Percentiles rank a stretch among this genome's conserved stretches.
Conservation (phyloP, 2,888 invertebrate genomes). For the Perizoma flavofasciatum region DNA sequence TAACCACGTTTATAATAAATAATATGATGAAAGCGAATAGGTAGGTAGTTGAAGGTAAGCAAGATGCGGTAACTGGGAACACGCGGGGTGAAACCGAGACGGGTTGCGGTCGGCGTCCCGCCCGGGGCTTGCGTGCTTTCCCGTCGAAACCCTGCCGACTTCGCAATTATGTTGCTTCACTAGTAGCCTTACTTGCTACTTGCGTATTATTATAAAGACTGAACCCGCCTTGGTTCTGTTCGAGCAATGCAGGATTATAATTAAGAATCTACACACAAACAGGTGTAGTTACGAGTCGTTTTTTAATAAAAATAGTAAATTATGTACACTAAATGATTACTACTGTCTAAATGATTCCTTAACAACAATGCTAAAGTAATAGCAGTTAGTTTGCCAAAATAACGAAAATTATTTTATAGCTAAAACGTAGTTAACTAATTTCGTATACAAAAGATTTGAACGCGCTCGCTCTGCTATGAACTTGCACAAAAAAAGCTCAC, state of each 20-base stretch:
- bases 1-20: constrained; percentile 45
- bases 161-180: constrained; percentile 36
- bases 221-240: constrained; percentile 21
- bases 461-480: constrained; percentile 24
- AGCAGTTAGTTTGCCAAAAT: not conserved
- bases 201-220: constrained; percentile 30
- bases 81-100: constrained; percentile 61
- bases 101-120: constrained; percentile 59
- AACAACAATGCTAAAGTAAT: not conserved
- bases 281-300: not conserved
- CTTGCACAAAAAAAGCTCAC: constrained; percentile 9
- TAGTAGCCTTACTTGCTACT: constrained; percentile 31
- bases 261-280: constrained; percentile 13
- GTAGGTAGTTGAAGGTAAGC: constrained; percentile 66
- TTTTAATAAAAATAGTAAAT: not conserved
- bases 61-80: constrained; percentile 61
- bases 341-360: not conserved
- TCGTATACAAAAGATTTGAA: constrained; percentile 32
- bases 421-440: not conserved
- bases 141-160: constrained; percentile 35
- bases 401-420: not conserved
- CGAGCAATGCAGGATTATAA: constrained; percentile 22
- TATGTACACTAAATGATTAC: too few relatives aligned
- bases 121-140: constrained; percentile 36
- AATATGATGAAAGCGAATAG: constrained; percentile 51